Evolutionary conservation across 2,888 invertebrate genomes (phyloP), one percentile per base, ranked within the genome.

Genomic region (Pardosa pseudoannulata): DNA sequence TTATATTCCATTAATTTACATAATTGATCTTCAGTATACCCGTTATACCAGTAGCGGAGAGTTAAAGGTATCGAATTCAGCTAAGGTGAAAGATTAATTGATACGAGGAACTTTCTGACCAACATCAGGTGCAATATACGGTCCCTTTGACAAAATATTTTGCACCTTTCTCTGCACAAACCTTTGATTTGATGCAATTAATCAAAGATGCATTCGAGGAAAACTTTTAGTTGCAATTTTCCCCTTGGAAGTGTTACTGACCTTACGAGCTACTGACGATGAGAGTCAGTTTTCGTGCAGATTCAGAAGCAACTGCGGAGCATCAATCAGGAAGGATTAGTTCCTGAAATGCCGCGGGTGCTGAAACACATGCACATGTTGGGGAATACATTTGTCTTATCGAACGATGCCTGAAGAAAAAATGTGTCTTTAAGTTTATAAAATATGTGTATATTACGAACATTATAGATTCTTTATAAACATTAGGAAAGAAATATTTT

Each of bases 181-280:
- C 73, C 79, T 28, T 32, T 80, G 80, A 67, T 80, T 80, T 65
- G 19, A 32, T 28, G 65, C 36, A 72, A 80, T 80, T 80, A 80
- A 80, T 80, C 80, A 80, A 19, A 65, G 13, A 65, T 28, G 16
- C 79, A 62, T 71, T 73, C 80, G 32, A 80, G 73, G 80, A 80
- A 80, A 27, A 70, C 36, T 80, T 72, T 67, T 32, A 32, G 29
- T 31, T 39, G 46, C 46, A 31, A 67, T 46, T 76, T 76, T 76
- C 67, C 46, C 67, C 23, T 13, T 46, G n/a, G 31, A 76, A 67
- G 31, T 67, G 76, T 67, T 70, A 70, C 31, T 36, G 78, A 78
- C 78, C 78, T 78, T 78, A 70, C 56, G 36, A 36, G 78, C 78
- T 78, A 78, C 78, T 56, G 70, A 70, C 31, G 13, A 41, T 67